Evolutionary conservation across 2,888 invertebrate genomes (phyloP).

Genomic region (Actias luna): DNA sequence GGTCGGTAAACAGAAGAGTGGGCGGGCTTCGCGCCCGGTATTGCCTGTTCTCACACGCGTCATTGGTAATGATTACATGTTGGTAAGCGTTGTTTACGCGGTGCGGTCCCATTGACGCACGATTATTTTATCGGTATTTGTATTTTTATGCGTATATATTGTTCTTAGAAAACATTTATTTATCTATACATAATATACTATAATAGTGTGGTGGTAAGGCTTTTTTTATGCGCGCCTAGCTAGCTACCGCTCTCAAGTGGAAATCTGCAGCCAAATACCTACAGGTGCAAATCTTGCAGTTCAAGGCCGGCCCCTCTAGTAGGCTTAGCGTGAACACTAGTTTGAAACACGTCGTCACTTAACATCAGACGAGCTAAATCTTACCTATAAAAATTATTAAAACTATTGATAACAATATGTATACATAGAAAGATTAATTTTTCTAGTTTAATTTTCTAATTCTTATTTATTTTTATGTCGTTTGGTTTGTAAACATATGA

Average conservation of each 20-base stretch:
- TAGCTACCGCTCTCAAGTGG: not conserved
- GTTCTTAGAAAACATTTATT: not conserved
- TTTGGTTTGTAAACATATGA: too few species aligned
- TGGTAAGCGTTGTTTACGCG: constrained; percentile 42
- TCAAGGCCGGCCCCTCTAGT: not conserved
- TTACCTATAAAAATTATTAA: not conserved
- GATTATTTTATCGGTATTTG: constrained; percentile 18
- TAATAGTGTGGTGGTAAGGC: not conserved
- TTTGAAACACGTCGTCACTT: not conserved
- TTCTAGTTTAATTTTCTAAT: too few species aligned
- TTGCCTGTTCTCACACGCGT: constrained; percentile 70
- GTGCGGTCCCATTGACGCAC: constrained; percentile 39
- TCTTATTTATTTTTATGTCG: too few species aligned
- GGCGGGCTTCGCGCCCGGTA: constrained; percentile 40
- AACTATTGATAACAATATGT: too few species aligned
- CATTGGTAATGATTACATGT: constrained; percentile 56
- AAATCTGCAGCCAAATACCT: not conserved
- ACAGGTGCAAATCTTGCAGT: not conserved
- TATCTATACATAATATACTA: too few species aligned
- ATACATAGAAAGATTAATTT: too few species aligned
- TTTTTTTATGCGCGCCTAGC: not conserved
- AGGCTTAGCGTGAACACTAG: not conserved
- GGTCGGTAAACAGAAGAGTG: constrained; percentile 2
- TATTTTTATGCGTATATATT: not conserved
- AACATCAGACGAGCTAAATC: not conserved